These are phyloP conservation scores for Osmoderma eremita DNA, from an alignment of 2,888 invertebrate genomes.

Conservation along the genomic window DNA sequence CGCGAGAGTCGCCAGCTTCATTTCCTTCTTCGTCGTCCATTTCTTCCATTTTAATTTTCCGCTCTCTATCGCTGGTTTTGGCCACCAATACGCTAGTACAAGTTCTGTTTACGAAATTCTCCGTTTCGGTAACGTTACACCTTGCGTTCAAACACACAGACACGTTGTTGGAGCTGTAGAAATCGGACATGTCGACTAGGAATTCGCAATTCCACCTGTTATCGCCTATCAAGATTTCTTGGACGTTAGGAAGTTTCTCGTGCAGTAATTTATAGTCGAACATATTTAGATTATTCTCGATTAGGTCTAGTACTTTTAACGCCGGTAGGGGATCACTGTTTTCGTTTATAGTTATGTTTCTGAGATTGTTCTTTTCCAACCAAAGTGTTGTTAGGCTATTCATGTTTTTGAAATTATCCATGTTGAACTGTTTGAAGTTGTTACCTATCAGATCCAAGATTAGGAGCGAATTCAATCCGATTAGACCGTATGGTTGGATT, in stretches of 20 bases:
- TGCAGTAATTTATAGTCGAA: conserved; percentile 57
- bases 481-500: conserved; percentile 59
- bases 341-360: conserved; percentile 52
- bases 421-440: conserved; percentile 53
- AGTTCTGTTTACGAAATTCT: conserved; percentile 50
- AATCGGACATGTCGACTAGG: conserved; percentile 57
- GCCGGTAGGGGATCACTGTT: conserved; percentile 54
- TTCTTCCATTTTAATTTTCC: conserved; percentile 44
- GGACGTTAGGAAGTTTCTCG: conserved; percentile 56
- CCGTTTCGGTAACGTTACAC: conserved; percentile 52
- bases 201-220: conserved; percentile 60
- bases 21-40: conserved; percentile 42
- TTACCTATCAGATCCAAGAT: conserved; percentile 59
- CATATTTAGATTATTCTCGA: conserved; percentile 55
- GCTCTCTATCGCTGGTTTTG: not conserved
- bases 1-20: not conserved
- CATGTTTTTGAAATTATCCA: conserved; percentile 56
- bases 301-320: conserved; percentile 55
- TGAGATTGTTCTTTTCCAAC: conserved; percentile 57
- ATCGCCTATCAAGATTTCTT: conserved; percentile 57
- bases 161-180: conserved; percentile 54
- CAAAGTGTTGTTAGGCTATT: conserved; percentile 57
- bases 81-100: conserved; percentile 44
- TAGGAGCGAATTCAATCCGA: conserved; percentile 59
- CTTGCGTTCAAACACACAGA: conserved; percentile 55